A percentile compares a stretch with the other conserved stretches of the same genome.
Evolutionary conservation across 2,797 vertebrate species (phyloP).

Genomic region (Malacoraja senta): DNA sequence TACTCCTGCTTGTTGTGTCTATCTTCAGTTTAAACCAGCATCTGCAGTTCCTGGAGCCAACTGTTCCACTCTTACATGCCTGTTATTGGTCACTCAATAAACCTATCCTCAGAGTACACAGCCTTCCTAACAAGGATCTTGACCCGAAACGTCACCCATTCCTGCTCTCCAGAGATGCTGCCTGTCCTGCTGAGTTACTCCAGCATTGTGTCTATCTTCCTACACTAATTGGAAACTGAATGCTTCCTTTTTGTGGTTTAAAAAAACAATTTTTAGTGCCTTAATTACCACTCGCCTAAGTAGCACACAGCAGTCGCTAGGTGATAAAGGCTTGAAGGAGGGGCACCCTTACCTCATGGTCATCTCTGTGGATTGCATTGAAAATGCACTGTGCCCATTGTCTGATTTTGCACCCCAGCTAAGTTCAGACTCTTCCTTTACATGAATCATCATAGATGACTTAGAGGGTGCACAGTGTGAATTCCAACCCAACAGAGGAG

Average conservation of each 20-base stretch:
- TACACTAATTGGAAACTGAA: background rate
- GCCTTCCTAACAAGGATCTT: background rate
- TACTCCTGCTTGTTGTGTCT: no score
- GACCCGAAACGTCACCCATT: no score
- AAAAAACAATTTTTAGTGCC: background rate
- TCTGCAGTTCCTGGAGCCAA: no score
- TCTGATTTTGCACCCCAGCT: background rate
- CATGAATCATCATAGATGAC: background rate
- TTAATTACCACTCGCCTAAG: background rate
- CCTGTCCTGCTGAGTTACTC: no score
- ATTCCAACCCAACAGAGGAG: background rate
- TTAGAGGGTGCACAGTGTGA: background rate
- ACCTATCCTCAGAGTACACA: background rate
- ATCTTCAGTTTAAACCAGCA: no score
- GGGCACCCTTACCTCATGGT: background rate
- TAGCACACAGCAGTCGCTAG: background rate
- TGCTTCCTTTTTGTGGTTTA: background rate
- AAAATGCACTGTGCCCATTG: background rate
- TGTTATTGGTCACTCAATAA: background rate
- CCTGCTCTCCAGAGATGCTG: no score
- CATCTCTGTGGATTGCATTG: background rate
- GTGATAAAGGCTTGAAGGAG: background rate
- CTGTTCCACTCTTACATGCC: background rate
- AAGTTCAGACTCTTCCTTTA: background rate
- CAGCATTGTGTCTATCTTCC: no score